These are phyloP conservation scores for Octopus bimaculoides DNA, from an alignment of 1,140 invertebrate species.

Conservation along the genomic window DNA sequence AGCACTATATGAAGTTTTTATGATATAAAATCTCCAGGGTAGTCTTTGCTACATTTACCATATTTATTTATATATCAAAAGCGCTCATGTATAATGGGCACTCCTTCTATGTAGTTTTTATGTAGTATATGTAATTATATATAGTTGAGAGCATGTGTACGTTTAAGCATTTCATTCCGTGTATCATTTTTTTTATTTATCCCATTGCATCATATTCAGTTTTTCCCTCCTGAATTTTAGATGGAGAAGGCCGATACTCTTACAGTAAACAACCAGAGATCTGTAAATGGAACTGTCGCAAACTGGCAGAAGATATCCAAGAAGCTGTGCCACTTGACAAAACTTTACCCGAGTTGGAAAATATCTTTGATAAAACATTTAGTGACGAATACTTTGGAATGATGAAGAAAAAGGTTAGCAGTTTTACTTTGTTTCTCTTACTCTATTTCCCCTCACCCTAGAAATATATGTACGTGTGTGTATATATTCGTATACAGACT, in stretches of 20 bases:
- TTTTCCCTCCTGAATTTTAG: constrained; percentile 35
- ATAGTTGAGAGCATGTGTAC: too few species aligned
- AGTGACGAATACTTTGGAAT: constrained; percentile 31
- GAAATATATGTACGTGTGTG: not conserved
- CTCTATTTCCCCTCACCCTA: not conserved
- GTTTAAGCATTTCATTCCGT: too few species aligned
- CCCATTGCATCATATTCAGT: too few species aligned
- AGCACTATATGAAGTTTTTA: not conserved
- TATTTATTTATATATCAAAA: too few species aligned
- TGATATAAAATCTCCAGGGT: too few species aligned
- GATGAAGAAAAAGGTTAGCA: constrained; percentile 44
- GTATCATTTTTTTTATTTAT: too few species aligned
- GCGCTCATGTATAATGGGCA: too few species aligned
- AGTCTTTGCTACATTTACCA: too few species aligned
- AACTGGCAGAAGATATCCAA: constrained; percentile 64
- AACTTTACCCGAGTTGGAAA: constrained; percentile 37
- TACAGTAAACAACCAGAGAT: constrained; percentile 60
- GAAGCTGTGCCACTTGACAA: constrained; percentile 54
- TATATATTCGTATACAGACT: too few species aligned
- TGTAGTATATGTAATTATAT: too few species aligned
- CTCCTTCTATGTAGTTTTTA: too few species aligned
- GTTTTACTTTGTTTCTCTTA: not conserved
- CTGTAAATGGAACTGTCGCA: constrained; percentile 66
- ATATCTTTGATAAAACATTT: constrained; percentile 44
- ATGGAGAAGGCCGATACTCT: constrained; percentile 65